Base-by-base conservation (phyloP, 2,888 invertebrate species). In the Netelia melanura region DNA sequence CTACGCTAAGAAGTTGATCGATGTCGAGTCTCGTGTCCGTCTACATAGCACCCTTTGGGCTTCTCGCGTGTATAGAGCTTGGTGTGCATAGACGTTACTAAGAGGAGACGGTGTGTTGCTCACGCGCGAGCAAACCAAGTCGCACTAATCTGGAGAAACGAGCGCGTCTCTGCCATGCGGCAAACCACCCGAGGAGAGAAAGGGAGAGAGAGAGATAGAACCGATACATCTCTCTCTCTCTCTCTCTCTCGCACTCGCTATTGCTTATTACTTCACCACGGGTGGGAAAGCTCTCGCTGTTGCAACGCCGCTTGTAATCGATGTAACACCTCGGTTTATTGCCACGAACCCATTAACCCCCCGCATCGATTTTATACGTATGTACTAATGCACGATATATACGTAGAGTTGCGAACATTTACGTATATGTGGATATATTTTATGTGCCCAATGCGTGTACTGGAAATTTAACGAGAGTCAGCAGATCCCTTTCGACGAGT, bases 321-420 rank as follows among this genome's bases (percentile, higher is more conserved):
- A 86, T 89, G 88, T 89, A 90, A 89, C 90, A 83, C 84, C 89
- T 80, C 85, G 87, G 88, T 91, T 91, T 91, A 91, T 91, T 89
- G 89, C 89, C 84, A 61, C 87, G 86, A 85, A 87, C 67, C 89
- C 89, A 89, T 89, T 89, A 89, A 87, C 86, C 90, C 82, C 54
- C n/a, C 52, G 54, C 74, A 25, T 56, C 71, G 17, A 54, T 67
- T 30, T 38, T 17, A 3, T 61, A 52, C 70, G 62, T 21, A 61
- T 25, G 54, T 38, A 56, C 25, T 23, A 44, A 56, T 8, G 38
- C 0, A n/a, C 52, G 3, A 23, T 17, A 21, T 58, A 58, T 21
- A 17, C n/a, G 54, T n/a, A 9, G 0, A 6, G 54, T 17, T 54
- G 14, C 54, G 17, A n/a, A 8, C 54, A 54, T 54, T 54, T 17